Conservation (phyloP, 2,888 invertebrate genomes). For the Lithophane socia region DNA sequence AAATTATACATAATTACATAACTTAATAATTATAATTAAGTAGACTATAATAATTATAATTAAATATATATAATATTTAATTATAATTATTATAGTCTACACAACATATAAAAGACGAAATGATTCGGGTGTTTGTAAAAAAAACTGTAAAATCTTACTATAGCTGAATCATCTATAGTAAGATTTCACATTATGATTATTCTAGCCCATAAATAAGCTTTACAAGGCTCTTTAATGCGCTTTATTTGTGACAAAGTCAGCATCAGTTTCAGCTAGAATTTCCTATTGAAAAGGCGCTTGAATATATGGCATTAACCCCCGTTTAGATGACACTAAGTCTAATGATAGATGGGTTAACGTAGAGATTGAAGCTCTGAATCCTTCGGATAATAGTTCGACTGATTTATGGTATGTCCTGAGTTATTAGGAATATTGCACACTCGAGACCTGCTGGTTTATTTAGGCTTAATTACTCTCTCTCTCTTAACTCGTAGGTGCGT, state of each 20-base stretch:
- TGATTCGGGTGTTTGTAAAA: no score
- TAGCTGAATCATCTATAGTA: not conserved
- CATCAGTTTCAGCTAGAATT: not conserved
- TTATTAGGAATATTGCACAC: slow-evolving; percentile 45
- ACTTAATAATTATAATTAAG: no score
- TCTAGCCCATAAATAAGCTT: no score
- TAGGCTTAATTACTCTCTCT: not conserved
- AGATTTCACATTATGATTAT: not conserved
- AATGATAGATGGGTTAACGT: slow-evolving; percentile 59
- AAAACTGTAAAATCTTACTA: no score
- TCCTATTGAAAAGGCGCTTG: not conserved
- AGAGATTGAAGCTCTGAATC: slow-evolving; percentile 63
- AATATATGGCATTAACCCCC: slow-evolving; percentile 27
- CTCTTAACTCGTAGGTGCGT: no score
- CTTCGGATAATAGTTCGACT: slow-evolving; percentile 56
- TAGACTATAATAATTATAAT: no score
- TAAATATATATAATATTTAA: no score
- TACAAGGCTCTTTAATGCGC: no score
- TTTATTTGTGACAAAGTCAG: not conserved
- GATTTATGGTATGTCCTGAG: slow-evolving; percentile 57
- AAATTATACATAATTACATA: no score
- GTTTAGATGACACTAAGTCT: slow-evolving; percentile 59
- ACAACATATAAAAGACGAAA: no score
- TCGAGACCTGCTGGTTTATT: not conserved
- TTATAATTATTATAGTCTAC: no score